Percentiles rank a stretch among this genome's conserved stretches.
phyloP scores from a whole-genome alignment of 1,140 invertebrate species.

The Rhynchophorus ferrugineus region DNA sequence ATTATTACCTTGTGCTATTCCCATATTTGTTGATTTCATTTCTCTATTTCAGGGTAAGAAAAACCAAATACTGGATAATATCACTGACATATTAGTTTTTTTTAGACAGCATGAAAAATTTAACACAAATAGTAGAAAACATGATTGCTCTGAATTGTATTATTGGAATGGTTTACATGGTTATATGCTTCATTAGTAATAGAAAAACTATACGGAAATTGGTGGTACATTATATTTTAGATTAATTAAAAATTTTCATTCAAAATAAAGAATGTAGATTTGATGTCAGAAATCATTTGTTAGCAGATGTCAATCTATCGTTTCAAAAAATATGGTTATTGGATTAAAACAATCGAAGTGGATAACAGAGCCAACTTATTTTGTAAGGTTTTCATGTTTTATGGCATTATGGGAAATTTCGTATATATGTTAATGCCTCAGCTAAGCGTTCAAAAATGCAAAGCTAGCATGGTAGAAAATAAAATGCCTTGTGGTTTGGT shows the following conservation, averaged over 20 bases:
- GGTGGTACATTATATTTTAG: constrained; percentile 14
- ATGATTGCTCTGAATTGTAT: constrained; percentile 27
- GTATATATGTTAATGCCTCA: constrained; percentile 28
- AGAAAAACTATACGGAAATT: constrained; percentile 20
- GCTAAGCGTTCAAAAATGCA: constrained; percentile 23
- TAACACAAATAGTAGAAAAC: constrained; percentile 23
- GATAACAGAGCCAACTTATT: constrained; percentile 27
- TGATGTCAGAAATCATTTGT: too few relatives aligned
- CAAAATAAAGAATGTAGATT: not conserved
- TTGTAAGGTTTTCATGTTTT: constrained; percentile 28
- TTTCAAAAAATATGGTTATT: constrained; percentile 24
- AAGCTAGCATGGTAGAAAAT: constrained; percentile 14
- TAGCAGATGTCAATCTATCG: constrained; percentile 4
- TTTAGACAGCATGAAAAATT: constrained; percentile 14
- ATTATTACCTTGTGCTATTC: constrained; percentile 21
- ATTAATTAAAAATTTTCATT: too few relatives aligned
- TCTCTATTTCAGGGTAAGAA: constrained; percentile 16
- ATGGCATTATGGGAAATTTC: constrained; percentile 29
- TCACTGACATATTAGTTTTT: constrained; percentile 1
- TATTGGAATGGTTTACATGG: constrained; percentile 29
- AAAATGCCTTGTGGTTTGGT: constrained; percentile 28
- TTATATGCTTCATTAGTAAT: constrained; percentile 25
- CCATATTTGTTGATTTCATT: constrained; percentile 22
- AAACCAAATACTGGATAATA: too few relatives aligned
- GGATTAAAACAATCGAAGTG: constrained; percentile 12